These are phyloP conservation scores for Epicauta chinensis DNA, from an alignment of 1,140 invertebrate species.

Conservation along the genomic window DNA sequence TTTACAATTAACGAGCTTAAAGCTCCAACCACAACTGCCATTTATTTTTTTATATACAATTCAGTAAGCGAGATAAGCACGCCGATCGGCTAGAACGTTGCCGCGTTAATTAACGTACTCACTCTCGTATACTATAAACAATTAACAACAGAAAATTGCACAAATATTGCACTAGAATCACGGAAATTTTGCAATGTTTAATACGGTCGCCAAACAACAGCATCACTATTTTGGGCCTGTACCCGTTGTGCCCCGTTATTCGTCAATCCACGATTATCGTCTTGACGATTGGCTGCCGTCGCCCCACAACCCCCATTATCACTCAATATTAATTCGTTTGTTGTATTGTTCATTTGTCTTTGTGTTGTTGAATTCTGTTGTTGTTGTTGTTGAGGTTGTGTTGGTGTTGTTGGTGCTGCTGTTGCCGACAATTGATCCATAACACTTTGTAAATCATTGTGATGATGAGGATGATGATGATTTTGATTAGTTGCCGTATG, in stretches of 20 bases:
- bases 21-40: too few species aligned
- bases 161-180: conserved; percentile 23
- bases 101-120: too few species aligned
- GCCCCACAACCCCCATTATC: conserved; percentile 54
- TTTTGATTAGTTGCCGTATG: conserved; percentile 36
- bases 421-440: conserved; percentile 66
- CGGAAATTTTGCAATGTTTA: conserved; percentile 26
- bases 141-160: not conserved
- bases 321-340: conserved; percentile 50
- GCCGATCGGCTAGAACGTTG: too few species aligned
- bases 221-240: conserved; percentile 58
- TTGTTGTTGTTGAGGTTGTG: not conserved
- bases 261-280: conserved; percentile 50
- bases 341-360: conserved; percentile 43
- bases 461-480: conserved; percentile 57
- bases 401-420: conserved; percentile 39
- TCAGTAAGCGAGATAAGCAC: too few species aligned
- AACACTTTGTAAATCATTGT: conserved; percentile 60
- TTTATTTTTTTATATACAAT: too few species aligned
- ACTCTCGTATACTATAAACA: too few species aligned
- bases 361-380: conserved; percentile 10
- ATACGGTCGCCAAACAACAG: conserved; percentile 59
- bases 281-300: conserved; percentile 49
- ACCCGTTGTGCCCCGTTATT: conserved; percentile 50
- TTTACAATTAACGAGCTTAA: too few species aligned